A percentile compares a stretch with the other conserved stretches of the same genome.
phyloP scores from a whole-genome alignment of 1,140 invertebrate species.

The Paralvinella palmiformis region DNA sequence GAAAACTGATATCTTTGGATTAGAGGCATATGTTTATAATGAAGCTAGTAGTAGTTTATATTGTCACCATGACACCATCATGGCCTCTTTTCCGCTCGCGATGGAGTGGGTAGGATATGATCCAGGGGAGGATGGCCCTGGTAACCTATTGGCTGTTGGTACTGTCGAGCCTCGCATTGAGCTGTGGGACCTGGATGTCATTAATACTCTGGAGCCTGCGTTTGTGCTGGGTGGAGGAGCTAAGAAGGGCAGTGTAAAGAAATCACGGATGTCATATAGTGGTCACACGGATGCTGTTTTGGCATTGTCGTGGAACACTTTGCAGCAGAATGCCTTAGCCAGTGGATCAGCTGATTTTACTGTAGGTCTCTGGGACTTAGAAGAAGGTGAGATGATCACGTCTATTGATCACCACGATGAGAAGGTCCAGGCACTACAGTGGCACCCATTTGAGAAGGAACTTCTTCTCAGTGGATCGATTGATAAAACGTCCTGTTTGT shows the following conservation, averaged over 20 bases:
- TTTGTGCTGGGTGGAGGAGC: slow-evolving; percentile 64
- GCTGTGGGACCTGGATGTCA: slow-evolving; percentile 91
- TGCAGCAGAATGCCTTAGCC: slow-evolving; percentile 75
- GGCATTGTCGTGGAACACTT: slow-evolving; percentile 80
- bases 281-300: slow-evolving; percentile 89
- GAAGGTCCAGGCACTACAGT: slow-evolving; percentile 79
- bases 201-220: slow-evolving; percentile 80
- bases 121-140: slow-evolving; percentile 58
- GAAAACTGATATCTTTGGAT: slow-evolving; percentile 71
- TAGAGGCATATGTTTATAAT: slow-evolving; percentile 92
- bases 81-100: slow-evolving; percentile 81
- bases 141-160: slow-evolving; percentile 86
- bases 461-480: slow-evolving; percentile 70
- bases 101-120: slow-evolving; percentile 89
- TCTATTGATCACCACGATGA: slow-evolving; percentile 70
- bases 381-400: slow-evolving; percentile 65
- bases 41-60: slow-evolving; percentile 80
- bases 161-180: slow-evolving; percentile 86
- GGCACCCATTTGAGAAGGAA: slow-evolving; percentile 78
- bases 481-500: slow-evolving; percentile 62
- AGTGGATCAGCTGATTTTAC: slow-evolving; percentile 86
- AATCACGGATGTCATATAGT: slow-evolving; percentile 33
- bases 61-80: slow-evolving; percentile 84
- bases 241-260: slow-evolving; percentile 70
- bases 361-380: slow-evolving; percentile 88